Evolutionary conservation across 2,888 invertebrate genomes (phyloP), one percentile per base, ranked within the genome.

Genomic region (Plemyria rubiginata): DNA sequence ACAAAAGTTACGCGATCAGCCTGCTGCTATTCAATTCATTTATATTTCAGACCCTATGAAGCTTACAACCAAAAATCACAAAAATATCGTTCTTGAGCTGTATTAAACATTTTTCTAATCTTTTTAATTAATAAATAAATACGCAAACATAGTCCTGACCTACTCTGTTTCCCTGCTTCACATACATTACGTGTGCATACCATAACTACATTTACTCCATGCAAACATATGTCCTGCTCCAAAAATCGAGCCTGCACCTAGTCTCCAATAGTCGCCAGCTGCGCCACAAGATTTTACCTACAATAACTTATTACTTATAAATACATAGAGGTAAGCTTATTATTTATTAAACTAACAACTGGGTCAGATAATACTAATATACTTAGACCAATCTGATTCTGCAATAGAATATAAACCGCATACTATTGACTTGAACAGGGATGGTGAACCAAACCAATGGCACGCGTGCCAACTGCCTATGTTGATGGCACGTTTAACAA

Each of bases 41-140:
- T n/a, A n/a, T n/a, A n/a, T n/a, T n/a, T n/a, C n/a, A n/a, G n/a
- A n/a, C n/a, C n/a, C n/a, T n/a, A n/a, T n/a, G n/a, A n/a, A n/a
- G 8, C 0, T 40, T 45, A 45, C 45, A 45, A 45, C 45, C 45
- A 16, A 45, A 9, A 45, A 45, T 45, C 45, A 45, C 45, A 45
- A 45, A 45, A 41, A 13, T 41, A 41, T 13, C 13, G 15, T 43
- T 7, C 15, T 16, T 45, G 45, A 45, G 45, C 45, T 16, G 8
- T 45, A 16, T 16, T 4, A 45, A 45, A 16, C 16, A 29, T 12
- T 28, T n/a, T n/a, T n/a, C n/a, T n/a, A n/a, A n/a, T n/a, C n/a
- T n/a, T n/a, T n/a, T n/a, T n/a, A n/a, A n/a, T n/a, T n/a, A n/a
- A 12, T 29, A n/a, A 46, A 46, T 22, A 46, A 22, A 22, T 28